Conservation (phyloP, 2,113 vertebrate species). For the Gulo gulo region DNA sequence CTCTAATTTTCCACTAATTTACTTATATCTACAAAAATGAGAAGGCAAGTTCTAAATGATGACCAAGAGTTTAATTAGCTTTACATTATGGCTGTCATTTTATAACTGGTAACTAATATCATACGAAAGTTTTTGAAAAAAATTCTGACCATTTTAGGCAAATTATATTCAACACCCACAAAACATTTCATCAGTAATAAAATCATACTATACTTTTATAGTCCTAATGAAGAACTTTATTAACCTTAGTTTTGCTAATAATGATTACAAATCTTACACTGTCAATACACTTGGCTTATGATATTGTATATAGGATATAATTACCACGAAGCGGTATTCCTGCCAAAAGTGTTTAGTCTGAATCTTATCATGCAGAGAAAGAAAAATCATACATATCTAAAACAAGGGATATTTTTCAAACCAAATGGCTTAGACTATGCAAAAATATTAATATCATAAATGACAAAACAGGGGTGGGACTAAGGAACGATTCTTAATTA, state of each 20-base stretch:
- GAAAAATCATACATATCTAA: slow-evolving; percentile 6
- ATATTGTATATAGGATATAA: neutral
- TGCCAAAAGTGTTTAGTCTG: neutral
- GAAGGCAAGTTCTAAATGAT: neutral
- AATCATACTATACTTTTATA: neutral
- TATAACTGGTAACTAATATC: neutral
- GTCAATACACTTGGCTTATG: neutral
- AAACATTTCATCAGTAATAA: slow-evolving; percentile 33
- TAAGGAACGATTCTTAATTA: slow-evolving; percentile 10
- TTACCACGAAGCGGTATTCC: neutral
- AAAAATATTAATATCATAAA: slow-evolving; percentile 12
- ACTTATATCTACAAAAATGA: neutral
- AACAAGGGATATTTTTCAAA: neutral
- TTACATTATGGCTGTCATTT: neutral
- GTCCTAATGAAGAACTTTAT: neutral
- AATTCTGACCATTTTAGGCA: neutral
- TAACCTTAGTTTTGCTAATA: slow-evolving; percentile 12
- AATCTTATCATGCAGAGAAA: neutral
- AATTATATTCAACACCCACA: neutral
- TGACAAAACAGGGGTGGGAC: neutral
- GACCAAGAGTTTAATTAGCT: neutral
- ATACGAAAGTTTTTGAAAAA: neutral
- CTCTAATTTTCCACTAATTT: neutral
- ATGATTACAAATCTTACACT: slow-evolving; percentile 2
- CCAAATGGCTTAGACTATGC: neutral